Evolutionary conservation across 2,113 vertebrate species (phyloP).

Genomic region (Lamprologus sp.): DNA sequence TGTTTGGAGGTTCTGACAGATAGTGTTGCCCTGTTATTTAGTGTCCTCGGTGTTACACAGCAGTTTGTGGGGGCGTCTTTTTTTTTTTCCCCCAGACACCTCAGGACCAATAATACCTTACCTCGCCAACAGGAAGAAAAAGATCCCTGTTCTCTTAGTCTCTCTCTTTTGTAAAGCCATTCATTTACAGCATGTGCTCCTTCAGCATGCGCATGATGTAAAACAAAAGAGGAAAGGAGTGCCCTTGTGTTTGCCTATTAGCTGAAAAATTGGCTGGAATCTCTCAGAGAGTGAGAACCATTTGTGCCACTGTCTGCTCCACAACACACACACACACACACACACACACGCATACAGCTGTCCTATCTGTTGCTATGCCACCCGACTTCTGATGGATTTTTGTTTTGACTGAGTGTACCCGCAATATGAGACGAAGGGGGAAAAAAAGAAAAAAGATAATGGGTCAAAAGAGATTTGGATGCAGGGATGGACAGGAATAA

Average conservation of each 20-base stretch:
- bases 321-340: background rate
- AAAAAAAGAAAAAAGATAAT: background rate
- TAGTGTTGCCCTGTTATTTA: slow-evolving; percentile 45
- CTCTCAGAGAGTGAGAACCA: background rate
- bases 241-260: slow-evolving; percentile 1
- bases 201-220: background rate
- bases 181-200: background rate
- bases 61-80: slow-evolving; percentile 8
- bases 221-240: background rate
- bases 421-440: background rate
- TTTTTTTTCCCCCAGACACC: background rate
- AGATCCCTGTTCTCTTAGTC: background rate
- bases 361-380: slow-evolving; percentile 54
- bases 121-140: slow-evolving; percentile 2
- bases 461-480: background rate
- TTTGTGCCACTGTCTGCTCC: slow-evolving; percentile 5
- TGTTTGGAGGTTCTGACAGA: slow-evolving; percentile 36
- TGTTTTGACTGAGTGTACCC: slow-evolving; percentile 10
- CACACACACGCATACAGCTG: background rate
- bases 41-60: slow-evolving; percentile 21
- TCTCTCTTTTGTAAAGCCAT: background rate
- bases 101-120: slow-evolving; percentile 12
- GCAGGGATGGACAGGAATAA: background rate
- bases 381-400: slow-evolving; percentile 24
- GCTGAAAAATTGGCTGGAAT: slow-evolving; percentile 3